Evolutionary conservation across 2,888 invertebrate genomes (phyloP).

Genomic region (Leptothorax acervorum): DNA sequence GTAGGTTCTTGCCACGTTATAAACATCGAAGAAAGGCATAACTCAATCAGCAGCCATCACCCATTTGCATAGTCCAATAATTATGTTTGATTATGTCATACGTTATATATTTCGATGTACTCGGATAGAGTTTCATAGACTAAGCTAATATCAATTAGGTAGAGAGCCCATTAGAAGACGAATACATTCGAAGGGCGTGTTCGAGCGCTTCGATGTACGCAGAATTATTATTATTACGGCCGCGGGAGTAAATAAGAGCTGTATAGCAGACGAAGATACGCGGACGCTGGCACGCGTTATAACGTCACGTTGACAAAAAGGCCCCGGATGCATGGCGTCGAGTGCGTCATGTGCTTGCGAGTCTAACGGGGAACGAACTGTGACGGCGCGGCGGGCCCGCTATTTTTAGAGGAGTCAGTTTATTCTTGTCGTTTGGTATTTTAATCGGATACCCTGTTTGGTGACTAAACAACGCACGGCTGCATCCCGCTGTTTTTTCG

Average conservation of each 20-base stretch:
- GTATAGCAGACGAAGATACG: background rate
- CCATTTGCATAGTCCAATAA: slow-evolving; percentile 15
- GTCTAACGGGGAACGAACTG: slow-evolving; percentile 58
- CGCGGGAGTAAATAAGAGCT: slow-evolving; percentile 4
- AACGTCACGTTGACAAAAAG: slow-evolving; percentile 69
- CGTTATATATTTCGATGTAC: background rate
- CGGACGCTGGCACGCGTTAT: slow-evolving; percentile 56
- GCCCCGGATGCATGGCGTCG: slow-evolving; percentile 62
- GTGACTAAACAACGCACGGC: slow-evolving; percentile 64
- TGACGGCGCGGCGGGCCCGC: slow-evolving; percentile 21
- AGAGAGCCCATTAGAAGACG: slow-evolving; percentile 11
- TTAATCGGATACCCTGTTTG: slow-evolving; percentile 75
- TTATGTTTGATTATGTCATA: slow-evolving; percentile 11
- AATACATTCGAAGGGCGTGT: slow-evolving; percentile 19
- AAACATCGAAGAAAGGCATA: background rate
- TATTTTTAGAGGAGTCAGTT: slow-evolving; percentile 69
- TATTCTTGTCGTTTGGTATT: slow-evolving; percentile 71
- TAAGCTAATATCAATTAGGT: slow-evolving; percentile 16
- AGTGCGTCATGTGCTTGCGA: slow-evolving; percentile 38
- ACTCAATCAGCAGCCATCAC: slow-evolving; percentile 6
- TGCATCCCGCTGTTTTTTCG: background rate
- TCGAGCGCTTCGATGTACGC: background rate
- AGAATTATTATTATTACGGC: slow-evolving; percentile 25
- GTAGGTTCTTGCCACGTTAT: background rate
- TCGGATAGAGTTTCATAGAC: slow-evolving; percentile 10